Evolutionary conservation across 1,140 invertebrate genomes (phyloP), one percentile per base, ranked within the genome.

Genomic region (Belonocnema kinseyi): DNA sequence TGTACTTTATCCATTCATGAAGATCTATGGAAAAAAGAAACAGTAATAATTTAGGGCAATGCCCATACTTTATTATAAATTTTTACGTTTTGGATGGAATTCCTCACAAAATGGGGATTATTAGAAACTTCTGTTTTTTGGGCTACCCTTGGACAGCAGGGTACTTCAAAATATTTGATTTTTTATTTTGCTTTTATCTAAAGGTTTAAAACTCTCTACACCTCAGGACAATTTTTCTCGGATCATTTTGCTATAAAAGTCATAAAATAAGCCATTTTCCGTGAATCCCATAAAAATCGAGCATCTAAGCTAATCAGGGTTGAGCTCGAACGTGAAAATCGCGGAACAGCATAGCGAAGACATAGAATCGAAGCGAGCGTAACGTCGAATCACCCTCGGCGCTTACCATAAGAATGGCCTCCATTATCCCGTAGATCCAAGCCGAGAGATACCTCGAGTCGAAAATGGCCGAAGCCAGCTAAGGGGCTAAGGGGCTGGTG

Each of bases 401-500:
- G 81, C 88, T 90, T 90, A 91, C 86, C 88, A 90, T 90, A 90
- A 90, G 89, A 90, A 90, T 90, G 87, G 88, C 85, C 83, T 81
- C 86, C 86, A 90, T 90, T 90, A 90, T 90, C 88, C 88, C 86
- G 86, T 88, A 90, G 88, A 90, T 90, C 85, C 87, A 79, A 85
- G 81, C 76, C 80, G 76, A 84, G 82, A 90, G 89, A 90, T 89
- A 91, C 87, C 83, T 83, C 80, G 74, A 88, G 85, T 89, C 80
- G 89, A 89, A 89, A 90, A 90, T 90, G 82, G 88, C 84, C 85
- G 83, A 83, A 88, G 85, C 85, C 77, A 71, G 85, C 86, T 88
- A 88, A 90, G 87, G 90, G 89, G 86, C 86, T 89, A 89, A 90
- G 87, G 90, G 89, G 86, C 88, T 88, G 89, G 88, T 90, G 90